Base-by-base conservation (phyloP, 2,888 invertebrate species). In the Mythimna impura region DNA sequence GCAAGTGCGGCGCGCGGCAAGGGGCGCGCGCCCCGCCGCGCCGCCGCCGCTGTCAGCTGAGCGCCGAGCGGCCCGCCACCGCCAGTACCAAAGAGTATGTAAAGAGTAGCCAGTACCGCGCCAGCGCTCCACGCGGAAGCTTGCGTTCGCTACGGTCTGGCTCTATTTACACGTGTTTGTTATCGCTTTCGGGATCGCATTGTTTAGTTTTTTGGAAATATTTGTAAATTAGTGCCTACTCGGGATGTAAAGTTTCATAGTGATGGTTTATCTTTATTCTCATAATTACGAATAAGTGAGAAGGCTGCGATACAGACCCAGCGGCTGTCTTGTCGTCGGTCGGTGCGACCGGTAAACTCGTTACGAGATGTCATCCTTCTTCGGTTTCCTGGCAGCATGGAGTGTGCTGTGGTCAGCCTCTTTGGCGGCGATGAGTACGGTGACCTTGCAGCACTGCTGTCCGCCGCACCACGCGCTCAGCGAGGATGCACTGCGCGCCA, bases 401-500 rank as follows among this genome's bases (percentile, higher is more conserved):
- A 76, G 86, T 75, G 76, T 84, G 83, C 85, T 89, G 73, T 87
- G 89, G 87, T 84, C 84, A 86, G 87, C 80, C 77, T 83, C 81
- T 78, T 85, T 20, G 47, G 89, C 78, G 85, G 86, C 68, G 83
- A 17, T 76, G 54, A 73, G 34, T 22, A 25, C 36, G 30, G 84
- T 91, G 81, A 82, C 81, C 72, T 91, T 94, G 87, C 91, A 92
- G 63, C 97, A 85, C 77, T 76, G 82, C 85, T 75, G 89, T 72
- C 76, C 92, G 73, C 75, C 71, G 55, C 81, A 86, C 81, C 80
- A 90, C 84, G 82, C 90, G 88, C 80, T 92, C 82, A 79, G 88
- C 86, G 80, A 88, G 14, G 83, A 71, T 5, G 80, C 92, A 62
- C 90, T 91, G 85, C 89, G 91, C 68, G 83, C 89, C 76, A 85